Conservation (phyloP, 2,888 invertebrate species). For the Prosapia bicincta region DNA sequence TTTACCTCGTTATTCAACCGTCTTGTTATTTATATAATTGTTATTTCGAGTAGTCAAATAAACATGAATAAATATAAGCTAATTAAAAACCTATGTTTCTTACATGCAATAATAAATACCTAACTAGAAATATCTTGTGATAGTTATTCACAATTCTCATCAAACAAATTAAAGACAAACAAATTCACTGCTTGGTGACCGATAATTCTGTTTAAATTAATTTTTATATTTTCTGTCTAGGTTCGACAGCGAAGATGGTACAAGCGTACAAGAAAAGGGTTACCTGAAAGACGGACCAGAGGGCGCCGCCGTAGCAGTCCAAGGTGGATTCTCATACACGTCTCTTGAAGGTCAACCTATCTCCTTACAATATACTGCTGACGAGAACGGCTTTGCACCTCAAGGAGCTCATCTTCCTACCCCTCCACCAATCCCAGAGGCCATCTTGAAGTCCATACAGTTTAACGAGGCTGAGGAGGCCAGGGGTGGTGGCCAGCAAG, state of each 20-base stretch:
- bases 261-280: slow-evolving; percentile 65
- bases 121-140: too few relatives aligned
- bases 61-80: too few relatives aligned
- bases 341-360: slow-evolving; percentile 66
- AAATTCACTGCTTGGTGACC: too few relatives aligned
- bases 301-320: slow-evolving; percentile 50
- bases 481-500: slow-evolving; percentile 50
- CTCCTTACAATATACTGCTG: slow-evolving; percentile 58
- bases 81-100: too few relatives aligned
- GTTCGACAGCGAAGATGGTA: slow-evolving; percentile 73
- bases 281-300: slow-evolving; percentile 63
- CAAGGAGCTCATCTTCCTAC: slow-evolving; percentile 50
- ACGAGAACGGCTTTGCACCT: slow-evolving; percentile 67
- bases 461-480: slow-evolving; percentile 52
- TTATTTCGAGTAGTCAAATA: too few relatives aligned
- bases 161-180: too few relatives aligned
- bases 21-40: too few relatives aligned
- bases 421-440: slow-evolving; percentile 46
- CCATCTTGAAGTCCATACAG: slow-evolving; percentile 46
- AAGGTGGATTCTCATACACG: slow-evolving; percentile 67
- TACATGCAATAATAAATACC: too few relatives aligned
- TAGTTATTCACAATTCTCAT: too few relatives aligned
- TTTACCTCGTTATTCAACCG: too few relatives aligned
- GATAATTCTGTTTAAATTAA: too few relatives aligned
- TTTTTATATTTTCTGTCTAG: slow-evolving; percentile 44